These are phyloP conservation scores for Cheilosia impressa DNA, from an alignment of 2,888 invertebrate genomes.

Conservation along the genomic window DNA sequence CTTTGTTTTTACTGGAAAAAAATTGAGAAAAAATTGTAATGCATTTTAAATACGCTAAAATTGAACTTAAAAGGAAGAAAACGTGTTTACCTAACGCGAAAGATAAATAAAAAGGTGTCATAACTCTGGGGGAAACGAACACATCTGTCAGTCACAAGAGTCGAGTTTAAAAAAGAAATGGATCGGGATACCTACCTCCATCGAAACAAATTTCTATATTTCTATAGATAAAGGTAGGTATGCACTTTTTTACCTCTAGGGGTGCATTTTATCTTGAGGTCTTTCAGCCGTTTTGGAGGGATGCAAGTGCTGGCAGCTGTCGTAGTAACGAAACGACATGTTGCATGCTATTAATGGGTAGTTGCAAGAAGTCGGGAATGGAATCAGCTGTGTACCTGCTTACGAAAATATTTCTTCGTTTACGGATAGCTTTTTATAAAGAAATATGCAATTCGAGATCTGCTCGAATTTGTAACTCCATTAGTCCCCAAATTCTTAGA, in stretches of 20 bases:
- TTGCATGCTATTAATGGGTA: conserved; percentile 23
- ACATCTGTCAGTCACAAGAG: conserved; percentile 38
- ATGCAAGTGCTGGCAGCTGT: conserved; percentile 58
- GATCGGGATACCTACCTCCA: conserved; percentile 46
- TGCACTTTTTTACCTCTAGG: conserved; percentile 37
- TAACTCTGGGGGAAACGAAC: conserved; percentile 20
- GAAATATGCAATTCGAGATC: background rate
- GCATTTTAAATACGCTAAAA: no score
- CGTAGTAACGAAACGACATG: conserved; percentile 42
- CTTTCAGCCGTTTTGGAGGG: conserved; percentile 30
- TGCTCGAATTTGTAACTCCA: no score
- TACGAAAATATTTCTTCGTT: no score
- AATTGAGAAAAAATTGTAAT: no score
- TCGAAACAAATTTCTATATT: background rate
- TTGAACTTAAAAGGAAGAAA: no score
- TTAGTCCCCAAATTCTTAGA: no score
- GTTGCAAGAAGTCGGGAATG: background rate
- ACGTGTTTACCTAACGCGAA: no score
- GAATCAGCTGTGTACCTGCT: conserved; percentile 23
- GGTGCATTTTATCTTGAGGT: conserved; percentile 26
- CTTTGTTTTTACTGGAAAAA: no score
- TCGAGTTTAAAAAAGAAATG: conserved; percentile 31
- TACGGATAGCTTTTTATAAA: no score
- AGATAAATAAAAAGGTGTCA: background rate
- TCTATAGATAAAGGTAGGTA: conserved; percentile 21